Conservation (phyloP, 1,140 invertebrate species). For the Dryas iulia region DNA sequence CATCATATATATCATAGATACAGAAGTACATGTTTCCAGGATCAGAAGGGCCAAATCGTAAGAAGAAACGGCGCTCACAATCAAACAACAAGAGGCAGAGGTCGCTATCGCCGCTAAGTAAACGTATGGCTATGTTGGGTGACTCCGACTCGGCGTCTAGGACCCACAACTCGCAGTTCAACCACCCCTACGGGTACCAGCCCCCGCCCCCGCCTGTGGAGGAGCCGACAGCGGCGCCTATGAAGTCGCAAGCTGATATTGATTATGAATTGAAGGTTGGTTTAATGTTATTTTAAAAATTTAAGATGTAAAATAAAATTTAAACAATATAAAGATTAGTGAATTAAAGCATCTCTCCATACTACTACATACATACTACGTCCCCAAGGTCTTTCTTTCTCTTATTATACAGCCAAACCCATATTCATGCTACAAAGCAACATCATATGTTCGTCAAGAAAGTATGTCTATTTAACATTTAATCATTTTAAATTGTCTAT, state of each 20-base stretch:
- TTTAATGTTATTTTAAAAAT: no score
- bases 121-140: constrained; percentile 87
- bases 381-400: no score
- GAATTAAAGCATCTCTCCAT: no score
- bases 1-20: constrained; percentile 21
- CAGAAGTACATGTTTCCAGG: constrained; percentile 57
- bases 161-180: constrained; percentile 82
- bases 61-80: constrained; percentile 83
- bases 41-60: constrained; percentile 80
- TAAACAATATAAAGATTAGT: no score
- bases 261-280: constrained; percentile 84
- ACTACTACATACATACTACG: no score
- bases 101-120: constrained; percentile 89
- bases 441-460: no score
- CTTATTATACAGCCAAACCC: no score
- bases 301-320: no score
- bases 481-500: no score
- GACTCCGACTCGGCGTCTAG: constrained; percentile 77
- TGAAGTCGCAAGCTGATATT: constrained; percentile 71
- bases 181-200: constrained; percentile 77
- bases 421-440: no score
- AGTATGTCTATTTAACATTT: no score
- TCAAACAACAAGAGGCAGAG: constrained; percentile 84
- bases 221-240: constrained; percentile 48
- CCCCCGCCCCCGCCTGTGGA: constrained; percentile 61